Evolutionary conservation across 2,797 vertebrate species (phyloP).

Genomic region (Eulemur mongoz): DNA sequence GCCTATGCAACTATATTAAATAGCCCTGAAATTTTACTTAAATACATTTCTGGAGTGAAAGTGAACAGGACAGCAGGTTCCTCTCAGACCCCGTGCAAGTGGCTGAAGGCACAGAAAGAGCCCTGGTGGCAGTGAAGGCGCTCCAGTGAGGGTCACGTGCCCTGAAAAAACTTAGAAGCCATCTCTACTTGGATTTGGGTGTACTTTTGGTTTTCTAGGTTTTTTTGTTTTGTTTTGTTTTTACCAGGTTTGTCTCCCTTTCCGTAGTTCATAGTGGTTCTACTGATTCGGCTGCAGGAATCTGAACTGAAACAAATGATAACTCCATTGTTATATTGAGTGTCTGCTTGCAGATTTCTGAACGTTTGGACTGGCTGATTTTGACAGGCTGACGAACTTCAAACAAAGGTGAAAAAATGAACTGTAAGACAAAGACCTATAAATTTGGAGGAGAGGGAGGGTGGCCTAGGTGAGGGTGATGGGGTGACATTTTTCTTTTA

Average conservation of each 20-base stretch:
- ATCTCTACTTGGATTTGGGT: not conserved
- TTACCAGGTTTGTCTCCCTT: slow-evolving; percentile 66
- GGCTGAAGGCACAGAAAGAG: not conserved
- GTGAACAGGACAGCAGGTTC: not conserved
- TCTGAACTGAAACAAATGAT: slow-evolving; percentile 72
- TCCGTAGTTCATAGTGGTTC: slow-evolving; percentile 54
- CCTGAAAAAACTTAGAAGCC: not conserved
- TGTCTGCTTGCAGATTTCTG: slow-evolving; percentile 67
- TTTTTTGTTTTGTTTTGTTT: not conserved
- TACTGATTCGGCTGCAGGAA: slow-evolving; percentile 51
- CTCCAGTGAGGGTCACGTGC: not conserved
- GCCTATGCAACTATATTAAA: not conserved
- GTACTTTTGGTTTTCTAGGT: not conserved
- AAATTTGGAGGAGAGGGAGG: slow-evolving; percentile 73
- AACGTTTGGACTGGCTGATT: slow-evolving; percentile 68
- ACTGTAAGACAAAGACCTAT: slow-evolving; percentile 79
- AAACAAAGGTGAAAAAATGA: slow-evolving; percentile 72
- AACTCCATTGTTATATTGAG: slow-evolving; percentile 66
- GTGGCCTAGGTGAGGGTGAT: slow-evolving; percentile 48
- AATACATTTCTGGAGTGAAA: not conserved
- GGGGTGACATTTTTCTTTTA: slow-evolving; percentile 81
- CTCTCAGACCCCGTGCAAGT: not conserved
- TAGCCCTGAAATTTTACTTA: not conserved
- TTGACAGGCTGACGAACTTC: slow-evolving; percentile 78
- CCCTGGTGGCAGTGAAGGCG: not conserved